Base-by-base conservation (phyloP, 2,888 invertebrate species). In the Apamea monoglypha region DNA sequence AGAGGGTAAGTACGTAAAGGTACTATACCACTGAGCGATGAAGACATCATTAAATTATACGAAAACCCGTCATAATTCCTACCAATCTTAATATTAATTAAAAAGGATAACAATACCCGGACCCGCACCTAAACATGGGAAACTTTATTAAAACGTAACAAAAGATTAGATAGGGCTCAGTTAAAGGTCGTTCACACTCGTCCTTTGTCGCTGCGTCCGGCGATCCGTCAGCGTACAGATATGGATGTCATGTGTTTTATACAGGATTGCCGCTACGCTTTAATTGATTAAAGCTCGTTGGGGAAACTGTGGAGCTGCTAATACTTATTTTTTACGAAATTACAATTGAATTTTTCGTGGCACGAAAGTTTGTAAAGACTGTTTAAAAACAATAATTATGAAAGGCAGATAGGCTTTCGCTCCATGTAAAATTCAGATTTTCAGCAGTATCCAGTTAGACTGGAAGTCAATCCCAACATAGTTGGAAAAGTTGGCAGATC, bases 141-240 rank as follows among this genome's bases (percentile, higher is more conserved):
- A 80, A 76, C 70, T 84, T 85, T 88, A 90, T 88, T 88, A 87
- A 87, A 87, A 85, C 63, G 75, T 86, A 85, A 82, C 86, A 83
- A 84, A 74, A 81, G 89, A 89, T 89, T 87, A 89, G 90, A 89
- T 88, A 87, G 70, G 71, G 70, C 59, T 32, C 40, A 77, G 67
- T 76, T 76, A 88, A 80, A 80, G 89, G 89, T 89, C 90, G 67
- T 89, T 90, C 89, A 90, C 90, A 90, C 89, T 81, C 66, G 32
- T 74, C 83, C 89, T 89, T 90, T 88, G 90, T 90, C 87, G 89
- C 85, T 76, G 75, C 88, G 86, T 80, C 90, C 90, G 89, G 89
- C 91, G 92, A 94, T 94, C 93, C 91, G 93, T 94, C 94, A 94
- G 89, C 89, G 89, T 80, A 88, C 90, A 87, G 93, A 93, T 94